Evolutionary conservation across 30 jellyfish, hydroid and myxozoan species (phyloP).

Genomic region (Euphysa ruthae): DNA sequence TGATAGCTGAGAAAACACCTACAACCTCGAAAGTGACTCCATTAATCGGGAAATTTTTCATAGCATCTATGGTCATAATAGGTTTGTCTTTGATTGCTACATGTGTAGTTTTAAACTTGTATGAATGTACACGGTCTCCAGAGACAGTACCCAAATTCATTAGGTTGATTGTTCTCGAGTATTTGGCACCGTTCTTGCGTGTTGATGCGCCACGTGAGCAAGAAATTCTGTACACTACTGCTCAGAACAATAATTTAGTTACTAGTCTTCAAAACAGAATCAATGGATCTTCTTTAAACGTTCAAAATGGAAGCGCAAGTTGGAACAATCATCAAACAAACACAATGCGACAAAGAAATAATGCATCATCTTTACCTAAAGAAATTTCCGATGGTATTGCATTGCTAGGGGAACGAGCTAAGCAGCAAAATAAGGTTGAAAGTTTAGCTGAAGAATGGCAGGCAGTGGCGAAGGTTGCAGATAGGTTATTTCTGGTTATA

Average conservation of each 20-base stretch:
- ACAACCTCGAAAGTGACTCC: constrained; percentile 86
- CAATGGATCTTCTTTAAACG: no score
- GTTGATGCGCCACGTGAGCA: constrained; percentile 63
- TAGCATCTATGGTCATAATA: constrained; percentile 84
- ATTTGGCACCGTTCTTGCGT: constrained; percentile 72
- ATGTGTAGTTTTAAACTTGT: constrained; percentile 63
- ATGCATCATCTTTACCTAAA: constrained; percentile 34
- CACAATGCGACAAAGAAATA: neutral
- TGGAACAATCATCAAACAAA: neutral
- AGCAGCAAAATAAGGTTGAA: constrained; percentile 59
- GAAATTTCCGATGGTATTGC: constrained; percentile 74
- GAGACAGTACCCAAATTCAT: constrained; percentile 60
- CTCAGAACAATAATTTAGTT: no score
- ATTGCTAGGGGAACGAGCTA: constrained; percentile 65
- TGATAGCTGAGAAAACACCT: constrained; percentile 87
- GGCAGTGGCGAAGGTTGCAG: constrained; percentile 80
- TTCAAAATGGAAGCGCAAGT: neutral
- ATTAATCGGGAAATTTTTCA: constrained; percentile 63
- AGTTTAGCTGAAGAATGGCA: constrained; percentile 74
- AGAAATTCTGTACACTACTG: constrained; percentile 21
- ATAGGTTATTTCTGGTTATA: constrained; percentile 57
- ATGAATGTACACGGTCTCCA: constrained; percentile 62
- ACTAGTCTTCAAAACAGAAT: no score
- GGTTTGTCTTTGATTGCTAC: constrained; percentile 84
- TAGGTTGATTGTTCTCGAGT: constrained; percentile 45